Conservation (phyloP, 2,113 vertebrate species). For the Steatornis caripensis region DNA sequence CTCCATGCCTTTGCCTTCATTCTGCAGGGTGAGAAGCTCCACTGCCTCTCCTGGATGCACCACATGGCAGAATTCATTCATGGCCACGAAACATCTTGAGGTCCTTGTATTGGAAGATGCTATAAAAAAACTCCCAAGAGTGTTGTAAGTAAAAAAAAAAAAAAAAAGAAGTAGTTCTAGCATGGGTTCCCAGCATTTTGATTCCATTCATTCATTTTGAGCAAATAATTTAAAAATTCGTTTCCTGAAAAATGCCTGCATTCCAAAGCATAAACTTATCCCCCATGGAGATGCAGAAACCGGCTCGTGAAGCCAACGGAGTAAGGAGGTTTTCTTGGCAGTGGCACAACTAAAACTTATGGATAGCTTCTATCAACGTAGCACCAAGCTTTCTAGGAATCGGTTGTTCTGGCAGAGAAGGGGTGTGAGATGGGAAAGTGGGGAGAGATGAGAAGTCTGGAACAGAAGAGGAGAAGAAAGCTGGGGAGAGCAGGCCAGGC, state of each 20-base stretch:
- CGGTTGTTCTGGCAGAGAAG: not conserved
- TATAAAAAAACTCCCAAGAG: not conserved
- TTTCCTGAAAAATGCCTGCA: not conserved
- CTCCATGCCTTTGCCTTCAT: not conserved
- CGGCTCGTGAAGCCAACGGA: not conserved
- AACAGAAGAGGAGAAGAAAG: not conserved
- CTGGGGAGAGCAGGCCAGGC: not conserved
- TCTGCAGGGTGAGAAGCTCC: not conserved
- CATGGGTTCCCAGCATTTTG: not conserved
- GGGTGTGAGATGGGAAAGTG: not conserved
- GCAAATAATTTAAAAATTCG: not conserved
- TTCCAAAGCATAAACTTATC: not conserved
- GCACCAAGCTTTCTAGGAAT: not conserved
- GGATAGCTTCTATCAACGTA: not conserved
- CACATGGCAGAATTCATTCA: not conserved
- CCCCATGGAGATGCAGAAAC: not conserved
- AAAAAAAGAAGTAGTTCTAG: not conserved
- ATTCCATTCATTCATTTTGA: not conserved
- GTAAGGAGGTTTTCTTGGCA: not conserved
- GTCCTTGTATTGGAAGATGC: not conserved
- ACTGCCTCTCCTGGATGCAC: not conserved
- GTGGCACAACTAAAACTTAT: not conserved
- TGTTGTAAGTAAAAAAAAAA: not conserved
- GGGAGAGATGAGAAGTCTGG: not conserved
- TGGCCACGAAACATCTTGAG: not conserved